Evolutionary conservation across 2,797 vertebrate species (phyloP), one percentile per base, ranked within the genome.

Genomic region (Eleutherodactylus coqui): DNA sequence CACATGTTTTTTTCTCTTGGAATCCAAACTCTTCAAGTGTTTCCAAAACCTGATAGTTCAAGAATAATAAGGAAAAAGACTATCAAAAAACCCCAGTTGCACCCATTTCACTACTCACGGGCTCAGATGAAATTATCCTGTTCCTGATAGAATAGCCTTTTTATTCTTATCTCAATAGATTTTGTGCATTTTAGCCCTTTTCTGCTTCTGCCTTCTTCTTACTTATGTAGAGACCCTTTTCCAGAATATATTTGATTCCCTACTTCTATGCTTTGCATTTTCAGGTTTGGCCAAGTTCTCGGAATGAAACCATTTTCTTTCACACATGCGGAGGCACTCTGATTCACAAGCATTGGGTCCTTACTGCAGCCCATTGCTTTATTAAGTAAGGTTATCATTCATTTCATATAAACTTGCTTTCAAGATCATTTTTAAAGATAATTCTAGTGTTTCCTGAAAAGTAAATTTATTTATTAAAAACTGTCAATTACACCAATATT

Each of bases 331-430:
- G 94, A 27, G 95, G 92, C 4, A 95, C 95, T 34, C 92, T 96
- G 0, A 94, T 96, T 85, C 94, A 95, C 87, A 95, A 94, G 89
- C 93, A 94, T 88, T 96, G 95, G 94, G 93, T 95, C 1, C 90
- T 95, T 5, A 96, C 94, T 60, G 95, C 95, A 27, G 95, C 94
- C 60, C 94, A 95, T 89, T 95, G 95, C 90, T 95, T 96, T 88
- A 95, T 95, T 78, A 93, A 91, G 94, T 95, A 91, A 92, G 86
- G 70, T 16, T 14, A 7, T 83, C 49, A 43, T 67, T 80, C 19
- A 24, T 24, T 60, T 83, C 45, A 24, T 9, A 73, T 21, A 49
- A 80, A 24, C n/a, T 24, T 77, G 3, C 36, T 77, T 60, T 75
- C 45, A 75, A 51, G 45, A 51, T 75, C 5, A 17, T 55, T 19